Conservation (phyloP, 2,113 vertebrate genomes). For the Oncorhynchus kisutch region DNA sequence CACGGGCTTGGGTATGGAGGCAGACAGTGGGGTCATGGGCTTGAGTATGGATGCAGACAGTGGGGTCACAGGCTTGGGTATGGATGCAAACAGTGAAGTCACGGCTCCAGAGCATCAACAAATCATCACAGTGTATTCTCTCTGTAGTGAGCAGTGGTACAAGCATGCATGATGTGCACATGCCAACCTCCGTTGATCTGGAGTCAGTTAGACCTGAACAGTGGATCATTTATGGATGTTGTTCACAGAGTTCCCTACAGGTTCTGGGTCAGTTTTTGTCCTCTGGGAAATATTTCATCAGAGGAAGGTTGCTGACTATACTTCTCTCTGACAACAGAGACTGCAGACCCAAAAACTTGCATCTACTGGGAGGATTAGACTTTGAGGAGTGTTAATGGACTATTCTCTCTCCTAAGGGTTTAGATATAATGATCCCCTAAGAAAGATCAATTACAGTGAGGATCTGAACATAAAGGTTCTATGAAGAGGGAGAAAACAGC, state of each 20-base stretch:
- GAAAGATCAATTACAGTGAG: conserved; percentile 21
- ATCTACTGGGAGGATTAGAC: neutral
- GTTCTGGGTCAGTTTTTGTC: neutral
- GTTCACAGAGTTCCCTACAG: neutral
- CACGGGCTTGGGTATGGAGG: neutral
- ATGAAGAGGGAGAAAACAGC: neutral
- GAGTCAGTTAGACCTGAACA: neutral
- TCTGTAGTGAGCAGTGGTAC: conserved; percentile 3
- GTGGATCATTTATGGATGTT: neutral
- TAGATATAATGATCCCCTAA: conserved; percentile 21
- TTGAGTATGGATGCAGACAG: conserved; percentile 9
- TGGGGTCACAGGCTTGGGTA: neutral
- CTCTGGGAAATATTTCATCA: neutral
- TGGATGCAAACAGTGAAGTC: conserved; percentile 18
- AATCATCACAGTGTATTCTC: conserved; percentile 15
- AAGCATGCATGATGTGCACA: neutral
- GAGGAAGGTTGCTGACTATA: neutral
- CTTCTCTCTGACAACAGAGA: neutral
- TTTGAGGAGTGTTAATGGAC: neutral
- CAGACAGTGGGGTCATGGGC: conserved; percentile 12
- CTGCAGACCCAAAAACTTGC: neutral
- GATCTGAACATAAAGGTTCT: conserved; percentile 14
- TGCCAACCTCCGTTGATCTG: neutral
- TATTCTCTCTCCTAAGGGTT: conserved; percentile 22
- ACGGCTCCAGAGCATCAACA: conserved; percentile 27